Conservation (phyloP, 2,113 vertebrate species). For the Forbesichthys papilliferus region DNA sequence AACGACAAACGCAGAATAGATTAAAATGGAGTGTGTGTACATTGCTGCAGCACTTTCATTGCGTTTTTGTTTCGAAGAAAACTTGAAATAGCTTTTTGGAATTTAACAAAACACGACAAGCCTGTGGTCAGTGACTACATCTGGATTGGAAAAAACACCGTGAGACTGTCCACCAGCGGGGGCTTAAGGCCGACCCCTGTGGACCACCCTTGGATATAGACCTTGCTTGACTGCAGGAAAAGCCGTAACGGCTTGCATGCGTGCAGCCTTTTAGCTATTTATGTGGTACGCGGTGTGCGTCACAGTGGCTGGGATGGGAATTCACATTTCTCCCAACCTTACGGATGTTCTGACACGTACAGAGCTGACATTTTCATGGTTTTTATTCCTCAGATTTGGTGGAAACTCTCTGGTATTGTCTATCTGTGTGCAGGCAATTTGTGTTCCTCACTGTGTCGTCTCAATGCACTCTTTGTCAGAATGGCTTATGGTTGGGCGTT, state of each 20-base stretch:
- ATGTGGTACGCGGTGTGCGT: constrained; percentile 26
- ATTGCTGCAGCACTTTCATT: background rate
- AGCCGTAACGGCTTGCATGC: constrained; percentile 15
- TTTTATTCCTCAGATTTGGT: constrained; percentile 22
- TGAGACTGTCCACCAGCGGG: constrained; percentile 25
- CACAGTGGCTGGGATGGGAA: constrained; percentile 26
- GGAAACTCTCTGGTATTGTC: constrained; percentile 6
- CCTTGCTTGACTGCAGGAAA: constrained; percentile 12
- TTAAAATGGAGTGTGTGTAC: background rate
- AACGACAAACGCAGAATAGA: background rate
- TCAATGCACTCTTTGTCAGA: constrained; percentile 25
- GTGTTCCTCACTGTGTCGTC: background rate
- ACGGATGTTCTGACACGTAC: constrained; percentile 25
- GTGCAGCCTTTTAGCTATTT: constrained; percentile 30
- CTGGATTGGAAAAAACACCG: constrained; percentile 47
- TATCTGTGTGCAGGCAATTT: constrained; percentile 10
- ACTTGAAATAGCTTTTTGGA: constrained; percentile 18
- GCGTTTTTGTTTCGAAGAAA: constrained; percentile 12
- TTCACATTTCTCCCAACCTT: constrained; percentile 31
- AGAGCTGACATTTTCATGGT: background rate
- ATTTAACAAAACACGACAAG: constrained; percentile 24
- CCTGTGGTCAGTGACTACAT: constrained; percentile 25
- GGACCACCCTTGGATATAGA: constrained; percentile 25
- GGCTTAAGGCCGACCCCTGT: constrained; percentile 19
- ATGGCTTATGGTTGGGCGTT: constrained; percentile 33